A percentile compares a stretch with the other conserved stretches of the same genome.
These are phyloP conservation scores for Xiphydria camelus DNA, from an alignment of 2,888 invertebrate species.

Conservation along the genomic window DNA sequence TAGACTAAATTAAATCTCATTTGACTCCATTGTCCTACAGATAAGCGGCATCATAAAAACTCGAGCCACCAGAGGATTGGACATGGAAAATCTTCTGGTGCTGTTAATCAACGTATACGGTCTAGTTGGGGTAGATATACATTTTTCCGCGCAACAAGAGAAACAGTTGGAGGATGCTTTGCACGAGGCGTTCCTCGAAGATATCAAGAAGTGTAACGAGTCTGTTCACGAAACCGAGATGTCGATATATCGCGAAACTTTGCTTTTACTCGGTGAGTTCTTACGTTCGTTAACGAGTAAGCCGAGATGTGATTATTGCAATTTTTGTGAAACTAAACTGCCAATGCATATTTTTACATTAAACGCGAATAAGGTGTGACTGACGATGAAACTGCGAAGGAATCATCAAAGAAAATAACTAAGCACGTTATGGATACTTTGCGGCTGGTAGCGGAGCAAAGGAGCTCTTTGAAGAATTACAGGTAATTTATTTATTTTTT, in stretches of 20 bases:
- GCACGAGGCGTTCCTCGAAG: slow-evolving; percentile 64
- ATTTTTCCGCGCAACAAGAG: slow-evolving; percentile 62
- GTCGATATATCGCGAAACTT: slow-evolving; percentile 45
- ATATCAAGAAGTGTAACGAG: slow-evolving; percentile 55
- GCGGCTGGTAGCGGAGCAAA: slow-evolving; percentile 51
- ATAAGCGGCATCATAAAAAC: slow-evolving; percentile 64
- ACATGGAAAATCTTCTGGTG: slow-evolving; percentile 64
- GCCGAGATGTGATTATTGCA: too few relatives aligned
- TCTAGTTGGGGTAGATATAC: slow-evolving; percentile 63
- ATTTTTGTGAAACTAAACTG: background rate
- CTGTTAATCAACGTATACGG: slow-evolving; percentile 67
- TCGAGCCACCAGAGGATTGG: slow-evolving; percentile 61
- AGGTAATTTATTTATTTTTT: slow-evolving; percentile 40
- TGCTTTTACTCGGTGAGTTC: slow-evolving; percentile 41
- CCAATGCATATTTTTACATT: background rate
- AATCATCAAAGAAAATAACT: slow-evolving; percentile 50
- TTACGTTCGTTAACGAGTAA: background rate
- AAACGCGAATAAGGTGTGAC: slow-evolving; percentile 30
- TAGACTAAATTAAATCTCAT: too few relatives aligned
- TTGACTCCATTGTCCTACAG: too few relatives aligned
- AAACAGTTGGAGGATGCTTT: slow-evolving; percentile 60
- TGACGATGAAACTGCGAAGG: slow-evolving; percentile 34
- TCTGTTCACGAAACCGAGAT: slow-evolving; percentile 30
- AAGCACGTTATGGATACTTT: slow-evolving; percentile 51
- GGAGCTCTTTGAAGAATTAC: slow-evolving; percentile 56